These are phyloP conservation scores for Cephus cinctus DNA, from an alignment of 1,140 invertebrate genomes.

Conservation along the genomic window DNA sequence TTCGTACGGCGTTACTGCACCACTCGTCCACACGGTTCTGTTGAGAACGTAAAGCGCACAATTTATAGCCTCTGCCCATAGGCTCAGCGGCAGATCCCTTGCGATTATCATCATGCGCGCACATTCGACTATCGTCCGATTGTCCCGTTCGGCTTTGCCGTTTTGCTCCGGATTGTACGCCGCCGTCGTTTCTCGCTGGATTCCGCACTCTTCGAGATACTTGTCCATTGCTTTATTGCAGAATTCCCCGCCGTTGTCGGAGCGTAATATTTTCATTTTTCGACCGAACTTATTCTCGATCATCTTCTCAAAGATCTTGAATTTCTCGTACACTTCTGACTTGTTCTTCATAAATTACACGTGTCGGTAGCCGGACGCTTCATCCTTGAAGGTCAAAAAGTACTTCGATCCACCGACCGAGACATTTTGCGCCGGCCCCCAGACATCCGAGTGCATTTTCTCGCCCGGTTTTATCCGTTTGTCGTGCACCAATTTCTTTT, in stretches of 20 bases:
- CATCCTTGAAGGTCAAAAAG: slow-evolving; percentile 34
- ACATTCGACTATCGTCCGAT: slow-evolving; percentile 45
- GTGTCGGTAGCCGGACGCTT: slow-evolving; percentile 22
- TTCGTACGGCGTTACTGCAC: slow-evolving; percentile 35
- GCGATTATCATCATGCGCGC: slow-evolving; percentile 42
- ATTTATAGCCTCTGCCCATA: slow-evolving; percentile 52
- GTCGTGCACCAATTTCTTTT: neutral
- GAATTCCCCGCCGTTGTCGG: slow-evolving; percentile 23
- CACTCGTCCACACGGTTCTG: slow-evolving; percentile 32
- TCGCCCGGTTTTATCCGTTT: slow-evolving; percentile 9
- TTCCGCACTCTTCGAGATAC: slow-evolving; percentile 19
- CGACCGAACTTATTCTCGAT: slow-evolving; percentile 26
- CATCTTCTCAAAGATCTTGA: slow-evolving; percentile 35
- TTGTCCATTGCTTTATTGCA: slow-evolving; percentile 8
- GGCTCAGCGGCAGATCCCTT: slow-evolving; percentile 30
- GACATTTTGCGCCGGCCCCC: slow-evolving; percentile 25
- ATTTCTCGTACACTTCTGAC: slow-evolving; percentile 26
- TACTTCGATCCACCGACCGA: slow-evolving; percentile 26
- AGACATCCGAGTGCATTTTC: slow-evolving; percentile 26
- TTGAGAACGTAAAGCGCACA: slow-evolving; percentile 31
- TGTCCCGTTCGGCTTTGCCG: slow-evolving; percentile 32
- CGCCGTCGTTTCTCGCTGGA: slow-evolving; percentile 22
- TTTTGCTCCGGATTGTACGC: slow-evolving; percentile 42
- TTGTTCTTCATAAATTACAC: slow-evolving; percentile 31
- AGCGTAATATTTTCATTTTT: slow-evolving; percentile 22